phyloP scores from a whole-genome alignment of 2,113 vertebrate genomes.

The Thalassarche chlororhynchos region DNA sequence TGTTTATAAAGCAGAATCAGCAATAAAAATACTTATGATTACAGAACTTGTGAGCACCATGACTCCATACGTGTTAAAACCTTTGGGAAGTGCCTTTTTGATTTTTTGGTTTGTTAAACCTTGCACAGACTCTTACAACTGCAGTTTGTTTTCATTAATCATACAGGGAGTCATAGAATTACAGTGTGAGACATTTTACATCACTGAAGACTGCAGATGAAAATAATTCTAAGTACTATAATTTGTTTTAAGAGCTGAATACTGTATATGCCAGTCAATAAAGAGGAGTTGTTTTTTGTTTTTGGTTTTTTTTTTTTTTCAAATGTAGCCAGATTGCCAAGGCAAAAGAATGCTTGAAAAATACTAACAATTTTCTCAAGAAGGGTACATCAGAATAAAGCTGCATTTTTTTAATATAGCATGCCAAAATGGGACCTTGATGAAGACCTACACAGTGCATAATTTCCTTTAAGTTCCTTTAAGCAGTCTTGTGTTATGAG shows the following conservation, averaged over 20 bases:
- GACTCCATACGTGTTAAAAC: slow-evolving; percentile 74
- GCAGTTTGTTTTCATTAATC: slow-evolving; percentile 61
- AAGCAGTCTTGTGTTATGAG: slow-evolving; percentile 82
- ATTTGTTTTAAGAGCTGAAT: slow-evolving; percentile 75
- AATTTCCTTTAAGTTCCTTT: slow-evolving; percentile 82
- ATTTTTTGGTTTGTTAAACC: slow-evolving; percentile 79
- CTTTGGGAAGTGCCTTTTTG: slow-evolving; percentile 82
- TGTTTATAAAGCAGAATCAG: slow-evolving; percentile 76
- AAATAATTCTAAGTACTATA: slow-evolving; percentile 73
- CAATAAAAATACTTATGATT: slow-evolving; percentile 75
- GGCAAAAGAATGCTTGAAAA: slow-evolving; percentile 71
- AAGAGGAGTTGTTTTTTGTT: neutral
- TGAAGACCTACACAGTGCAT: slow-evolving; percentile 87
- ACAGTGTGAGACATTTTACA: slow-evolving; percentile 77
- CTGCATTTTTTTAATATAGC: slow-evolving; percentile 58
- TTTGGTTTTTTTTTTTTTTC: neutral
- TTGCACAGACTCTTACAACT: slow-evolving; percentile 74
- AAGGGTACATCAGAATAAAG: slow-evolving; percentile 71
- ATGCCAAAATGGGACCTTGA: slow-evolving; percentile 79
- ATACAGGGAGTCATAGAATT: slow-evolving; percentile 76
- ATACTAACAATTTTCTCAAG: slow-evolving; percentile 55
- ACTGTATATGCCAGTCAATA: slow-evolving; percentile 65
- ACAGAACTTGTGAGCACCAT: slow-evolving; percentile 76
- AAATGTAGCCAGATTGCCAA: slow-evolving; percentile 70
- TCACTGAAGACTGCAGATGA: slow-evolving; percentile 71